A percentile compares a stretch with the other conserved stretches of the same genome.
These are phyloP conservation scores for Antennarius striatus DNA, from an alignment of 2,113 vertebrate species.

Conservation along the genomic window DNA sequence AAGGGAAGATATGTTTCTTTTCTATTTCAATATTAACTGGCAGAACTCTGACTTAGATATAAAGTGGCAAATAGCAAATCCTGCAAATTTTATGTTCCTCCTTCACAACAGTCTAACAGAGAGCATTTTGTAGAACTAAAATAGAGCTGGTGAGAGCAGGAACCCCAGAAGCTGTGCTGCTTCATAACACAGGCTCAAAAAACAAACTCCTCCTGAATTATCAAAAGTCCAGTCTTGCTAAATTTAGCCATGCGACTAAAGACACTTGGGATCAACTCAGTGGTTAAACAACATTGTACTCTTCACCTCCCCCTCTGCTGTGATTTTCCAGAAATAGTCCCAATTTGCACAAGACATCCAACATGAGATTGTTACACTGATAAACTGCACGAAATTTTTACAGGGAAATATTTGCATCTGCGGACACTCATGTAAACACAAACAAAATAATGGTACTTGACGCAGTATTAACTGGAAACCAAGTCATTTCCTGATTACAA, in stretches of 20 bases:
- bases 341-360: constrained; percentile 42
- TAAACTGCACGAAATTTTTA: constrained; percentile 11
- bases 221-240: constrained; percentile 65
- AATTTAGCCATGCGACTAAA: constrained; percentile 59
- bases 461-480: constrained; percentile 34
- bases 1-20: constrained; percentile 10
- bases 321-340: constrained; percentile 64
- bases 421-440: constrained; percentile 16
- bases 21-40: constrained; percentile 22
- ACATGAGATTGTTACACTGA: constrained; percentile 54
- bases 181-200: constrained; percentile 50
- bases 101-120: constrained; percentile 26
- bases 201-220: constrained; percentile 58
- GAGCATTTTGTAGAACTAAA: constrained; percentile 58
- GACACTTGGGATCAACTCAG: constrained; percentile 62
- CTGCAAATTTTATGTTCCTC: constrained; percentile 56
- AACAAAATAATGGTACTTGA: constrained; percentile 46
- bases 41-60: constrained; percentile 48
- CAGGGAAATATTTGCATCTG: constrained; percentile 33
- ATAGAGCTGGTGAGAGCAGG: constrained; percentile 33
- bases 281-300: constrained; percentile 49
- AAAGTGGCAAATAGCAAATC: constrained; percentile 63
- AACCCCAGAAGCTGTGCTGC: constrained; percentile 30
- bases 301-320: constrained; percentile 28
- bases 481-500: constrained; percentile 49